phyloP scores from a whole-genome alignment of 1,140 invertebrate genomes.

The Hirudo medicinalis region DNA sequence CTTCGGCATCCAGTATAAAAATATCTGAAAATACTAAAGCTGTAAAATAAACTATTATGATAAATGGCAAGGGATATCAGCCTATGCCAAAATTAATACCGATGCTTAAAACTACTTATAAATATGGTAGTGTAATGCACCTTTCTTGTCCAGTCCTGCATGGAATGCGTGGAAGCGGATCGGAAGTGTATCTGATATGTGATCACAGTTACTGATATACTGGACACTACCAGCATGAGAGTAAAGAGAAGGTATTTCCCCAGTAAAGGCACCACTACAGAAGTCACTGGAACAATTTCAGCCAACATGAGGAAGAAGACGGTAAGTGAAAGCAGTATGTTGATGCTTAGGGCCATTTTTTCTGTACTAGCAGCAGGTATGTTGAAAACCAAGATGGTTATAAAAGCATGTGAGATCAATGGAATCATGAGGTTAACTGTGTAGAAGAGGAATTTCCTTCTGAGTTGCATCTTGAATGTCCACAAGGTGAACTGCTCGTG shows the following conservation, averaged over 20 bases:
- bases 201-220: slow-evolving; percentile 92
- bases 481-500: slow-evolving; percentile 83
- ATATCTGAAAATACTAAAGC: slow-evolving; percentile 15
- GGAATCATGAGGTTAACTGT: slow-evolving; percentile 42
- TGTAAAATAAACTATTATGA: too few relatives aligned
- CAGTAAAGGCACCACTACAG: slow-evolving; percentile 85
- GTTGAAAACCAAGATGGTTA: slow-evolving; percentile 95
- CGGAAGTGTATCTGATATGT: slow-evolving; percentile 95
- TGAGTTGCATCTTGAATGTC: slow-evolving; percentile 51
- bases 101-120: too few relatives aligned
- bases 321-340: slow-evolving; percentile 95
- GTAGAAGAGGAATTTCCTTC: slow-evolving; percentile 41
- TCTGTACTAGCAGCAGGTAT: slow-evolving; percentile 93
- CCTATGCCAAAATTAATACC: too few relatives aligned
- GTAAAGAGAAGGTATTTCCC: slow-evolving; percentile 98
- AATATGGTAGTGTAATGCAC: slow-evolving; percentile 39
- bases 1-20: slow-evolving; percentile 22
- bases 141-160: slow-evolving; percentile 80
- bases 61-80: too few relatives aligned
- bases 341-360: slow-evolving; percentile 95
- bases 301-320: slow-evolving; percentile 98
- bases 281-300: slow-evolving; percentile 95
- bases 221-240: slow-evolving; percentile 95
- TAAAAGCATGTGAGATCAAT: slow-evolving; percentile 57
- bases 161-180: slow-evolving; percentile 84